These are phyloP conservation scores for Acrobasis suavella DNA, from an alignment of 2,888 invertebrate species.

Conservation along the genomic window DNA sequence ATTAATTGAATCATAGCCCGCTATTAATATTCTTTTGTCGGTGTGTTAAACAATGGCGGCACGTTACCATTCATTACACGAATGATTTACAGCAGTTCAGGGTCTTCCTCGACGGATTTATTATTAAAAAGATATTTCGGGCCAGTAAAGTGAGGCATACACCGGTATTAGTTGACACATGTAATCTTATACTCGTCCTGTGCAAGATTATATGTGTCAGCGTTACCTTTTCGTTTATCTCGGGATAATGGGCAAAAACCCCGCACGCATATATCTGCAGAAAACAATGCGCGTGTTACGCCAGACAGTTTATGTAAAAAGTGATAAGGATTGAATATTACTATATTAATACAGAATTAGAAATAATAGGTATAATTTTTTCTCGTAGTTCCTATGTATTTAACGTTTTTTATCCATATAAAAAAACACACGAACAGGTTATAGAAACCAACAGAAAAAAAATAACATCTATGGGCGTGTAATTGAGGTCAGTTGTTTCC, in stretches of 20 bases:
- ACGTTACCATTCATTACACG: constrained; percentile 11
- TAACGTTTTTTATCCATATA: no score
- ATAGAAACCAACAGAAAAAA: not conserved
- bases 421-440: not conserved
- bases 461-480: not conserved
- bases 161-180: constrained; percentile 61
- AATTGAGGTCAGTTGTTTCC: constrained; percentile 5
- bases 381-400: no score
- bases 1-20: constrained; percentile 19
- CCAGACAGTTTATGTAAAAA: not conserved
- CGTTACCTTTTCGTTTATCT: constrained; percentile 64
- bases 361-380: not conserved
- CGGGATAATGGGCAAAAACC: constrained; percentile 60
- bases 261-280: constrained; percentile 8
- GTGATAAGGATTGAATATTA: not conserved
- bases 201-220: constrained; percentile 71
- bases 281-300: constrained; percentile 12
- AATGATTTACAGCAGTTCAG: constrained; percentile 20
- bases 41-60: constrained; percentile 17
- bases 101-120: constrained; percentile 22
- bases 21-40: constrained; percentile 17
- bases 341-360: not conserved
- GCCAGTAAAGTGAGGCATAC: constrained; percentile 25
- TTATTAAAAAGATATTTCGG: constrained; percentile 22
- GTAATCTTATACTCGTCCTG: constrained; percentile 66